Evolutionary conservation across 2,797 vertebrate genomes (phyloP), one percentile per base, ranked within the genome.

Genomic region (Acestrorhynchus altus): DNA sequence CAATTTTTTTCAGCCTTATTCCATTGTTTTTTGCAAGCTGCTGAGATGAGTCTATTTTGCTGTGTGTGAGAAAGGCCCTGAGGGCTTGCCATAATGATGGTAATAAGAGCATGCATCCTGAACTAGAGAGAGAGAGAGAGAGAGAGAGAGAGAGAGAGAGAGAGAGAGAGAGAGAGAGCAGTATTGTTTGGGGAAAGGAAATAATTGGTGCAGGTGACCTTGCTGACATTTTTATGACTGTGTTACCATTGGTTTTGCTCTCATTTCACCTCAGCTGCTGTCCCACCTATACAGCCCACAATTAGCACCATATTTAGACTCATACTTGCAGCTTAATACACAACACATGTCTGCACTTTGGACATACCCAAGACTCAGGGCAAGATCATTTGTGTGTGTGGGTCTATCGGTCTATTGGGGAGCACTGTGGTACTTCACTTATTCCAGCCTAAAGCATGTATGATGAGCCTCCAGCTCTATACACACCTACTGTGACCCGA

Each of bases 21-120:
- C 84, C 86, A 87, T 87, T 90, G 88, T 90, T 90, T 90, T 35
- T 88, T 46, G 84, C 78, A 85, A 88, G 89, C 89, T 89, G 88
- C 86, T 82, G 69, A 79, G 74, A 83, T 77, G 68, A 79, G 83
- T 80, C 77, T 83, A 81, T 80, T 85, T 89, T 91, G 52, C 84
- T 88, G 87, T 82, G 81, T 83, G 71, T 70, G 86, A 86, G 69
- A 85, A 89, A 84, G 65, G 89, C 92, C 92, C 86, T 69, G 56
- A 3, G 90, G 92, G 88, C 85, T 87, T 73, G 85, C 90, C 90
- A 91, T 92, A 92, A 93, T 92, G 91, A 92, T 90, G 66, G 84
- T 92, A 91, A 92, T 92, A 86, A 89, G 84, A 82, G 84, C 81
- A 84, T 87, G 86, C 82, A 90, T 86, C 90, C 74, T 12, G 86